Base-by-base conservation (phyloP, 2,888 invertebrate species). In the Therioaphis trifolii region DNA sequence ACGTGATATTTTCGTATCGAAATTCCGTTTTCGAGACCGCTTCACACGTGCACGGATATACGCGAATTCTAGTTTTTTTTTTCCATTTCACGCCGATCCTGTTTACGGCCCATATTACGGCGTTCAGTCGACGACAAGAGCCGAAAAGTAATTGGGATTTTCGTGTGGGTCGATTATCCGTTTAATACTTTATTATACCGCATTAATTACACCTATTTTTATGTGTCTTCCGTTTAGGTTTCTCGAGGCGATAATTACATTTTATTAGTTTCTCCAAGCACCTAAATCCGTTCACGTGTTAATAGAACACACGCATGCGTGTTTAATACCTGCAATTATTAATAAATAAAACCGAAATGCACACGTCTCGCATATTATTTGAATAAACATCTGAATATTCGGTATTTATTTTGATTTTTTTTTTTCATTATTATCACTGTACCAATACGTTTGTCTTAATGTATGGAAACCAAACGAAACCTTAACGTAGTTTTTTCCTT, bases 191-290 rank as follows among this genome's bases (percentile, higher is more conserved):
- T 29, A 46, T 29, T 29, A 35, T 35, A 35, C 12, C 4, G 2
- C 46, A 29, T 63, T 76, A 46, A 63, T 76, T 63, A 76, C 29
- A 63, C 29, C 46, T 11, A 24, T 4, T 21, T 0, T 21, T 58
- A 76, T n/a, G 61, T 63, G n/a, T 55, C 14, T 40, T 18, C 5
- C 24, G 61, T 76, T n/a, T 29, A 63, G 11, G 63, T 76, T 76
- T 63, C 76, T 76, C 7, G 27, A 12, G 61, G 76, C 61, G 18
- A 27, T 61, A 27, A 61, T 75, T 40, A 35, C 24, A 75, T 63
- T 76, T 76, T 29, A 76, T 76, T 76, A 46, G 43, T 27, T 43
- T 46, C n/a, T 61, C n/a, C 43, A 27, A 27, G 46, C 43, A 21
- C 61, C 29, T 14, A 58, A 14, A 46, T 76, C 29, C 5, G 15